phyloP scores from a whole-genome alignment of 2,888 invertebrate species.

The Caenorhabditis virilis region DNA sequence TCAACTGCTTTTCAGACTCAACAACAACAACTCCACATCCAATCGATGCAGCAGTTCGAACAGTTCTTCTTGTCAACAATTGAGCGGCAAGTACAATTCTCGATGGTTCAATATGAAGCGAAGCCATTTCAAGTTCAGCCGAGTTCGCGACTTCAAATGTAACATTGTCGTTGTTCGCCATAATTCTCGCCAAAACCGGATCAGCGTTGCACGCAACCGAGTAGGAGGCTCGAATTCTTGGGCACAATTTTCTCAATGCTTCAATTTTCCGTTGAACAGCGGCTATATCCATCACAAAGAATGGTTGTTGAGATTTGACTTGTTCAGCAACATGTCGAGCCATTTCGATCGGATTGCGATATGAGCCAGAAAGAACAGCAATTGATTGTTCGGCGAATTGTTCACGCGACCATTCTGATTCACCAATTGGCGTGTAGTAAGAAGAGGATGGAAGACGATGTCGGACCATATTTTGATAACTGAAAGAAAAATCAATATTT shows the following conservation, averaged over 20 bases:
- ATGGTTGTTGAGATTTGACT: constrained; percentile 44
- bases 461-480: constrained; percentile 31
- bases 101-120: constrained; percentile 22
- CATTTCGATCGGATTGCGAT: constrained; percentile 38
- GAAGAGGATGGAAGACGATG: constrained; percentile 47
- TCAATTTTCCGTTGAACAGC: constrained; percentile 47
- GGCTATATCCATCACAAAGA: constrained; percentile 65
- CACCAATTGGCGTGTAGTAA: constrained; percentile 41
- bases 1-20: constrained; percentile 59
- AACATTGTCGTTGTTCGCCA: constrained; percentile 75
- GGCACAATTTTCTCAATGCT: constrained; percentile 79
- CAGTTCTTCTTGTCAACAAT: constrained; percentile 35
- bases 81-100: constrained; percentile 31
- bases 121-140: constrained; percentile 27
- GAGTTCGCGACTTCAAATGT: constrained; percentile 80
- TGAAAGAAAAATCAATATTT: background rate
- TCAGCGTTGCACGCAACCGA: constrained; percentile 97
- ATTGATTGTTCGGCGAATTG: constrained; percentile 43
- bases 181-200: constrained; percentile 74
- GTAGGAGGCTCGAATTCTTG: constrained; percentile 60
- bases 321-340: constrained; percentile 48
- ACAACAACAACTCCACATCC: constrained; percentile 56
- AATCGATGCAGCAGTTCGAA: constrained; percentile 24
- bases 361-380: constrained; percentile 34
- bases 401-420: constrained; percentile 42